Base-by-base conservation (phyloP, 35 echinoderm and acorn worm species). In the Apostichopus japonicus region DNA sequence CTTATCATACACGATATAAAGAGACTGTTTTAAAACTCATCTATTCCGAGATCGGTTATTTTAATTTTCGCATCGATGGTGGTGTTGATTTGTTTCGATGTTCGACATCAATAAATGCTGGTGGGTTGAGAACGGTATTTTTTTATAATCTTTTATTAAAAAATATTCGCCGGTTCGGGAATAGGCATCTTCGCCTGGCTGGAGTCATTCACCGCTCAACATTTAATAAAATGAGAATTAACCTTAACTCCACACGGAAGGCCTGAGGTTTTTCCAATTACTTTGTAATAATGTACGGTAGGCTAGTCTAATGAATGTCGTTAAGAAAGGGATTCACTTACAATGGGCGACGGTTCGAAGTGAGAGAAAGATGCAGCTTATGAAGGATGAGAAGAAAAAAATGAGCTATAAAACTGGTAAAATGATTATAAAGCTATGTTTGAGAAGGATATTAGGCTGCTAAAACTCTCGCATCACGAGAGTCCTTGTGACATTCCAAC, bases 181-280 rank as follows among this genome's bases (percentile, higher is more conserved):
- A 53, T 53, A 80, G 24, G 24, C 78, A 84, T 7, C 81, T 57
- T 58, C 55, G 81, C 17, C 54, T 23, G 55, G 24, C 56, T 58
- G 81, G 81, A 84, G 81, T 84, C 81, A 84, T 84, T 84, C 81
- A 84, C 81, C 81, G 81, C 81, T 55, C 55, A 84, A 84, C 81
- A 84, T 84, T 84, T 84, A 84, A 84, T 84, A 84, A 84, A 84
- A 84, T 21, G 81, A 84, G 81, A 84, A 84, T 84, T 84, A 84
- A 84, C 81, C 81, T 84, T 51, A 84, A 84, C 81, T 84, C 81
- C 81, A 84, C 81, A 57, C 54, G 81, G 81, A 84, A 84, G 56
- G 81, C 81, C 81, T 57, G 81, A 58, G 81, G 81, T 84, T 84
- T 57, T 84, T 84, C 57, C 81, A 84, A 84, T 84, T 84, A 84